A percentile compares a stretch with the other conserved stretches of the same genome.
phyloP scores from a whole-genome alignment of 2,113 vertebrate genomes.

The Sphyrna mokarran region DNA sequence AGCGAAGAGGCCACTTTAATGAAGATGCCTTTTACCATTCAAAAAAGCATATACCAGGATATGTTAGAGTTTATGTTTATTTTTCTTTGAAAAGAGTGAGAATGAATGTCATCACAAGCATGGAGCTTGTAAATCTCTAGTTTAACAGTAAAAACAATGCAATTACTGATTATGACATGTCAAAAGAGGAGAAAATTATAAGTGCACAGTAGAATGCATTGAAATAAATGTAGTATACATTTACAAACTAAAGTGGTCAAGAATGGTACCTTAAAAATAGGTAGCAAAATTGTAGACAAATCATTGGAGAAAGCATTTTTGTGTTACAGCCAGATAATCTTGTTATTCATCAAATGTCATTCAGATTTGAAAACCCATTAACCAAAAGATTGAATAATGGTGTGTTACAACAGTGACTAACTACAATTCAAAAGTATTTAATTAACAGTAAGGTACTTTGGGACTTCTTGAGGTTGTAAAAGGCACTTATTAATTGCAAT shows the following conservation, averaged over 20 bases:
- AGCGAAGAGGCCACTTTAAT: background rate
- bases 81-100: background rate
- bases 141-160: background rate
- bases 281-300: background rate
- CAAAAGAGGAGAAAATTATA: background rate
- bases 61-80: constrained; percentile 45
- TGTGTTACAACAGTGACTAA: background rate
- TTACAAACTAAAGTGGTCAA: background rate
- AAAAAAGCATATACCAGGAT: constrained; percentile 52
- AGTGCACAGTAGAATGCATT: background rate
- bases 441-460: too few species aligned
- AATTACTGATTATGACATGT: background rate
- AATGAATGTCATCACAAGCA: background rate
- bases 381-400: background rate
- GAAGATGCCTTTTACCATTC: constrained; percentile 55
- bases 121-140: background rate
- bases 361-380: background rate
- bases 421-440: too few species aligned
- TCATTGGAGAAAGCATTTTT: background rate
- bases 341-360: background rate
- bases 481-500: too few species aligned
- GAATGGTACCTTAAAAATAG: background rate
- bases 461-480: too few species aligned
- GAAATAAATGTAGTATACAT: background rate
- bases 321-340: background rate